Conservation (phyloP, 2,888 invertebrate species). For the Drosophila atripex region DNA sequence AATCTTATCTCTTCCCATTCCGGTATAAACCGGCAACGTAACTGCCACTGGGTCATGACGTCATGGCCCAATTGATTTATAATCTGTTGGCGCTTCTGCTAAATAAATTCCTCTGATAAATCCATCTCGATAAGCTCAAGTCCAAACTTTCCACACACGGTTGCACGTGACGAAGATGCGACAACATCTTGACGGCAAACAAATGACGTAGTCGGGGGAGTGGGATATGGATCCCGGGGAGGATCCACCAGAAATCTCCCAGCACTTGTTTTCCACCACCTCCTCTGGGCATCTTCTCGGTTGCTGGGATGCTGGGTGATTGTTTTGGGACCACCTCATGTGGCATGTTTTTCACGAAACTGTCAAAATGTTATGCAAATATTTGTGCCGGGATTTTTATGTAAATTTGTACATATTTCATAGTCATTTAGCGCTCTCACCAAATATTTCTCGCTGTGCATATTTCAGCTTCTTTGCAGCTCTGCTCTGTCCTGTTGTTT, state of each 20-base stretch:
- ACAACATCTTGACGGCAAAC: slow-evolving; percentile 32
- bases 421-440: slow-evolving; percentile 36
- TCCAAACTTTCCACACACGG: slow-evolving; percentile 44
- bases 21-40: background rate
- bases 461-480: slow-evolving; percentile 21
- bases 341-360: slow-evolving; percentile 73
- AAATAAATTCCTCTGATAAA: slow-evolving; percentile 33
- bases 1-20: slow-evolving; percentile 15
- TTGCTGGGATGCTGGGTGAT: slow-evolving; percentile 42
- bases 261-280: slow-evolving; percentile 10
- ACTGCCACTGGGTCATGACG: slow-evolving; percentile 15
- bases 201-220: slow-evolving; percentile 37
- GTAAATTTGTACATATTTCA: slow-evolving; percentile 55
- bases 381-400: slow-evolving; percentile 64
- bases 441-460: slow-evolving; percentile 40
- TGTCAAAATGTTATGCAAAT: slow-evolving; percentile 77
- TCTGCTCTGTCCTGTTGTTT: background rate
- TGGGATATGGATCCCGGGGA: background rate
- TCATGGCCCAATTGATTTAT: slow-evolving; percentile 62
- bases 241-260: background rate
- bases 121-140: slow-evolving; percentile 16
- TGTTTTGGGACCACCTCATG: slow-evolving; percentile 65
- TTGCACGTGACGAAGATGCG: slow-evolving; percentile 40
- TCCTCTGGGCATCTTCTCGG: background rate
- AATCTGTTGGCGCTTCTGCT: slow-evolving; percentile 52